A percentile compares a stretch with the other conserved stretches of the same genome.
phyloP scores from a whole-genome alignment of 1,140 invertebrate species.

The Tachypleus tridentatus region DNA sequence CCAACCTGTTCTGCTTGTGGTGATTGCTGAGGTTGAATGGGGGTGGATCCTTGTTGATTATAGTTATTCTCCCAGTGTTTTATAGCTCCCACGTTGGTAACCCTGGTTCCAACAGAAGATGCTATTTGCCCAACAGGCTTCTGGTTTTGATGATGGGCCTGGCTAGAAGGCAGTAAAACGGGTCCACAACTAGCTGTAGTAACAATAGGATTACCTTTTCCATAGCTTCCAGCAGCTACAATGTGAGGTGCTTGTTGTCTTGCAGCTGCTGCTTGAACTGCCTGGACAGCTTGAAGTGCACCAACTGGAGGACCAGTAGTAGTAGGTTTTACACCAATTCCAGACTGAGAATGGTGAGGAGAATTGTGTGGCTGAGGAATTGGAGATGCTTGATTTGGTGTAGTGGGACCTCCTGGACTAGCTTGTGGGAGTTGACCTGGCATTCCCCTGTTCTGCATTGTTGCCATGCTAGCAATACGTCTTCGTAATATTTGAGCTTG shows the following conservation, averaged over 20 bases:
- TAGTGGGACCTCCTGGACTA: conserved; percentile 14
- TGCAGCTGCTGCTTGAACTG: conserved; percentile 84
- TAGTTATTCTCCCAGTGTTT: conserved; percentile 30
- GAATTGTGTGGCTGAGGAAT: conserved; percentile 25
- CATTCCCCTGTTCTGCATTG: conserved; percentile 32
- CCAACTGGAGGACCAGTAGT: conserved; percentile 60
- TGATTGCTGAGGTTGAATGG: conserved; percentile 2
- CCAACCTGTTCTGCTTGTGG: conserved; percentile 9
- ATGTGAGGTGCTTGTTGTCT: conserved; percentile 62
- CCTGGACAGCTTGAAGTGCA: conserved; percentile 73
- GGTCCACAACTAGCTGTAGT: conserved; percentile 6
- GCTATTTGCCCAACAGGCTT: background rate
- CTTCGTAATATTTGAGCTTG: conserved; percentile 69
- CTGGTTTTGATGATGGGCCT: conserved; percentile 18
- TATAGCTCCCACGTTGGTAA: conserved; percentile 77
- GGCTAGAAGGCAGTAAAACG: conserved; percentile 4
- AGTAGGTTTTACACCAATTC: conserved; percentile 46
- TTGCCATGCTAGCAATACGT: conserved; percentile 70
- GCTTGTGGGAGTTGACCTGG: conserved; percentile 13
- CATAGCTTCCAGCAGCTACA: conserved; percentile 30
- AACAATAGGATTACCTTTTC: conserved; percentile 49
- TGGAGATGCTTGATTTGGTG: conserved; percentile 24
- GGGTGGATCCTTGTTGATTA: conserved; percentile 14
- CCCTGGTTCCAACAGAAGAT: too few species aligned
- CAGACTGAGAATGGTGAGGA: conserved; percentile 34